Conservation (phyloP, 92 coral and sea anemone species). For the Parazoanthus atlanticus region DNA sequence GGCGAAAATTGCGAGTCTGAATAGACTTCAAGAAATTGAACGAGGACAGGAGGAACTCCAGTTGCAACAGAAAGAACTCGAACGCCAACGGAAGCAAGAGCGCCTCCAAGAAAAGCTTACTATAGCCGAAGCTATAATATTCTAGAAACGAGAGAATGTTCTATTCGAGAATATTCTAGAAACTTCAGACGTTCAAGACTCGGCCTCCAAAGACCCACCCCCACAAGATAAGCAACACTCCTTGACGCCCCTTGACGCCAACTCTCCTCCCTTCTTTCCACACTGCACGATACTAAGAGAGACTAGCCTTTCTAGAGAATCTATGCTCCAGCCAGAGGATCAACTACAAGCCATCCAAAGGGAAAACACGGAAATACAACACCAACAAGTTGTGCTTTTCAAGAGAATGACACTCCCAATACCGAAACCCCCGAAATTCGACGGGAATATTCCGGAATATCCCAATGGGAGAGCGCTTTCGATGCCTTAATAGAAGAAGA, state of each 20-base stretch:
- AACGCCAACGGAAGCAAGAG: no score
- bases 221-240: not conserved
- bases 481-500: conserved; percentile 65
- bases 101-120: no score
- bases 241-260: conserved; percentile 20
- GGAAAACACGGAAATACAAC: conserved; percentile 18
- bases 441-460: conserved; percentile 57
- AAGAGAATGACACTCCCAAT: conserved; percentile 12
- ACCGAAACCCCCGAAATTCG: conserved; percentile 29
- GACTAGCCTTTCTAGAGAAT: not conserved
- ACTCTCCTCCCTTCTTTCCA: conserved; percentile 16
- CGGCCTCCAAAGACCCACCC: not conserved
- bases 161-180: not conserved
- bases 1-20: conserved; percentile 37
- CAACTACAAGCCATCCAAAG: not conserved
- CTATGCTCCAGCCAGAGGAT: not conserved
- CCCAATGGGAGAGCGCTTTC: conserved; percentile 68
- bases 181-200: not conserved
- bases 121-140: no score
- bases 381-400: conserved; percentile 3
- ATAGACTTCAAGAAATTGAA: not conserved
- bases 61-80: no score
- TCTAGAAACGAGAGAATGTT: no score
- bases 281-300: conserved; percentile 12
- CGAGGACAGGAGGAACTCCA: no score